Conservation (phyloP, 2,797 vertebrate genomes). For the Cirrhinus molitorella region DNA sequence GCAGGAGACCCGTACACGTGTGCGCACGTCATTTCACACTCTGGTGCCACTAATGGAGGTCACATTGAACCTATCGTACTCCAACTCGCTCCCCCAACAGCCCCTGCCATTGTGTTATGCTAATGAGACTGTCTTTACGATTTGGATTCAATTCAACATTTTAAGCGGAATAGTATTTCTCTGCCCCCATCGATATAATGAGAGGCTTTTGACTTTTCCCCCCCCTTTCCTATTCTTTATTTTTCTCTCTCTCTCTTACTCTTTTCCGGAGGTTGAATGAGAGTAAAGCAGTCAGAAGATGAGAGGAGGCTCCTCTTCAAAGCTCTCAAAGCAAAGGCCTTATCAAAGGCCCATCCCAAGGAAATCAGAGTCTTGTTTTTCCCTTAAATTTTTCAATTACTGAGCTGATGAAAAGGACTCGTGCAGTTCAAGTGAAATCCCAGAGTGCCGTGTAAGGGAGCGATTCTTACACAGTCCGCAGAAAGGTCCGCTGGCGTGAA, state of each 20-base stretch:
- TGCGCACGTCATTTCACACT: slow-evolving; percentile 75
- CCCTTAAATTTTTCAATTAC: slow-evolving; percentile 55
- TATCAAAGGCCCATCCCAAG: slow-evolving; percentile 53
- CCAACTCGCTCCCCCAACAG: slow-evolving; percentile 15
- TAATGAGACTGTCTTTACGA: slow-evolving; percentile 36
- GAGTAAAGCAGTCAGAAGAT: slow-evolving; percentile 48
- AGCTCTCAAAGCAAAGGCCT: slow-evolving; percentile 48
- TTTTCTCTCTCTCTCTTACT: not conserved
- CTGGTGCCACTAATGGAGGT: slow-evolving; percentile 78
- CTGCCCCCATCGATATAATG: not conserved
- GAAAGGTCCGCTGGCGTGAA: not conserved
- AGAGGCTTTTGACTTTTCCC: not conserved
- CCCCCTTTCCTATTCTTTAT: not conserved
- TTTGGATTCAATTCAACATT: slow-evolving; percentile 9
- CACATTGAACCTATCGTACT: slow-evolving; percentile 71
- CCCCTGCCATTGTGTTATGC: slow-evolving; percentile 19
- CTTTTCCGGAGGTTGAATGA: slow-evolving; percentile 6
- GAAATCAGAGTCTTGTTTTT: slow-evolving; percentile 52
- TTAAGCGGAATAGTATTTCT: slow-evolving; percentile 22
- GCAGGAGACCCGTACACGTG: slow-evolving; percentile 41
- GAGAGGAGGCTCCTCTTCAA: slow-evolving; percentile 48
- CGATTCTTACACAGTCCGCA: not conserved
- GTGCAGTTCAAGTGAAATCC: not conserved
- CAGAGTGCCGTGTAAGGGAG: not conserved
- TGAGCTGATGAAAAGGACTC: slow-evolving; percentile 45